Conservation (phyloP, 2,797 vertebrate species). For the Gallinago stenura region DNA sequence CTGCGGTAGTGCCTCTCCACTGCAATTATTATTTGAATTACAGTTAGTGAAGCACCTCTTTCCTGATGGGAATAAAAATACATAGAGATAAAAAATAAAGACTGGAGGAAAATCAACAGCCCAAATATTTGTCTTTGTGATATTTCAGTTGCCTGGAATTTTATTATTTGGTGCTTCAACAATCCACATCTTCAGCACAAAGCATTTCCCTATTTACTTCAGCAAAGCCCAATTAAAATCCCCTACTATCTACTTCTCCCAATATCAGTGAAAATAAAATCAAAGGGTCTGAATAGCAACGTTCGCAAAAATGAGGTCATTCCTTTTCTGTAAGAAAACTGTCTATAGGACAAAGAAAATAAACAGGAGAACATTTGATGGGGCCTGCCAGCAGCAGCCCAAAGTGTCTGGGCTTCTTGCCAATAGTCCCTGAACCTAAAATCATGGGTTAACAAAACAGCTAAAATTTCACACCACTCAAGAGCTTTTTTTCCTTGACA, state of each 20-base stretch:
- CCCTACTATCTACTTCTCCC: not conserved
- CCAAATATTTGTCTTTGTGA: not conserved
- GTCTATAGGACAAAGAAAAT: not conserved
- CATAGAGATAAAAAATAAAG: not conserved
- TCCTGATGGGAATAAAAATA: not conserved
- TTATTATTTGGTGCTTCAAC: not conserved
- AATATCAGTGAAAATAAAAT: not conserved
- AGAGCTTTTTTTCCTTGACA: not conserved
- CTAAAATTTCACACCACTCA: slow-evolving; percentile 23
- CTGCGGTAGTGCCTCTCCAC: not conserved
- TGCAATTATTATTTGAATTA: not conserved
- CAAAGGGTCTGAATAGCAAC: not conserved
- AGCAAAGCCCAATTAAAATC: not conserved
- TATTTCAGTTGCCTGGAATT: not conserved
- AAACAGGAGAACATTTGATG: not conserved
- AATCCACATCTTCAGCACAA: not conserved
- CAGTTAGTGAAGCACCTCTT: not conserved
- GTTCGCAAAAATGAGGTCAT: not conserved
- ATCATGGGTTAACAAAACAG: slow-evolving; percentile 33
- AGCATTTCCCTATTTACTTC: not conserved
- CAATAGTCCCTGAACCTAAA: slow-evolving; percentile 20
- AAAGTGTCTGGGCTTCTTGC: slow-evolving; percentile 14
- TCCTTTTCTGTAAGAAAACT: not conserved
- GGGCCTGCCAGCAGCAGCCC: not conserved
- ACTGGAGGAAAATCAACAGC: not conserved